Conservation (phyloP, 2,888 invertebrate species). For the Odiellus spinosus region DNA sequence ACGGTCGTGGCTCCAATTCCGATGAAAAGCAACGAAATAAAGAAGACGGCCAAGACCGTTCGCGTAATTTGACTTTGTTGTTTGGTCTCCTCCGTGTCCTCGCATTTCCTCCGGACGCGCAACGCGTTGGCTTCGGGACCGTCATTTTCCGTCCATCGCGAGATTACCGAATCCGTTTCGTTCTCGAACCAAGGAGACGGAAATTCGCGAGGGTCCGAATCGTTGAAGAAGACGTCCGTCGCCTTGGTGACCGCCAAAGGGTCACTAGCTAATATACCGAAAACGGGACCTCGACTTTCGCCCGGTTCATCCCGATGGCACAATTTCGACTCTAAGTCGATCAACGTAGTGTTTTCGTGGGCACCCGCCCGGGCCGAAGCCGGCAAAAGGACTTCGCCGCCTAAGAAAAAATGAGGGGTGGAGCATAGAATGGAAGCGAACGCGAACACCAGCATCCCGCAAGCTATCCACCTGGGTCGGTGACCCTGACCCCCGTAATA, state of each 20-base stretch:
- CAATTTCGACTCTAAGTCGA: conserved; percentile 15
- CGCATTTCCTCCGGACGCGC: not conserved
- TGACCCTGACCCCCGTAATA: conserved; percentile 84
- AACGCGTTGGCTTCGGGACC: not conserved
- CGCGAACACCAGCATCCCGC: conserved; percentile 76
- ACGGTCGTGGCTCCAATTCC: conserved; percentile 86
- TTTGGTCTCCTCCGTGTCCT: conserved; percentile 6
- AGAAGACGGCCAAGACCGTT: conserved; percentile 68
- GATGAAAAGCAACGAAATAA: conserved; percentile 68
- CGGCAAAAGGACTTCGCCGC: conserved; percentile 50
- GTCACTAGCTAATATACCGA: conserved; percentile 1
- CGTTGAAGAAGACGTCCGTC: not conserved
- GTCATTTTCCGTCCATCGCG: conserved; percentile 1
- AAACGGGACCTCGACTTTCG: conserved; percentile 5
- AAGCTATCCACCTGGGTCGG: conserved; percentile 81
- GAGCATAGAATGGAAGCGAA: conserved; percentile 71
- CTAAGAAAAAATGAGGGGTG: conserved; percentile 70
- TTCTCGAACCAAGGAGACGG: not conserved
- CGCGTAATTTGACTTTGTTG: conserved; percentile 18
- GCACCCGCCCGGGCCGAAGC: conserved; percentile 52
- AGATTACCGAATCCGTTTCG: not conserved
- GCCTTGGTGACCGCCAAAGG: not conserved
- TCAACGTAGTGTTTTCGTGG: conserved; percentile 13
- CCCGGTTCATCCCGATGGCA: conserved; percentile 11
- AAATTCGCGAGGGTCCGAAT: not conserved